phyloP scores from a whole-genome alignment of 2,888 invertebrate species.

The Dryobotodes eremita region DNA sequence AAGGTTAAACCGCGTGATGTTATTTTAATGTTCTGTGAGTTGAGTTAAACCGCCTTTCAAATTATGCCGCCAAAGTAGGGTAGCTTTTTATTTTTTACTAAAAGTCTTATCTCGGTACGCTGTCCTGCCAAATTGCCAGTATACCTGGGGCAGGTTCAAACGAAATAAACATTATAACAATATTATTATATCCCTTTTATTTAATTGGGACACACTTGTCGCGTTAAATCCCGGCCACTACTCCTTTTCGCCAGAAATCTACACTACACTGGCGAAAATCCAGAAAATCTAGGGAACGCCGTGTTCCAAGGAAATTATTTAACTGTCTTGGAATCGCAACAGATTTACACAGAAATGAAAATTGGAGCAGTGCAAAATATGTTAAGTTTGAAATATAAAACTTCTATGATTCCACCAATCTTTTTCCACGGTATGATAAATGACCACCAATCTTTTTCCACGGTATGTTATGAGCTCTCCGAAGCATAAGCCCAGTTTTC shows the following conservation, averaged over 20 bases:
- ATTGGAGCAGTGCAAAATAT: neutral
- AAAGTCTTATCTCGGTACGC: neutral
- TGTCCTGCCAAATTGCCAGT: constrained; percentile 31
- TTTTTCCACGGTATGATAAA: constrained; percentile 12
- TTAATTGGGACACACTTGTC: neutral
- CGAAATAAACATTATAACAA: constrained; percentile 8
- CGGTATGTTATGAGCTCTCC: constrained; percentile 38
- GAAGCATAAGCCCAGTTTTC: constrained; percentile 46
- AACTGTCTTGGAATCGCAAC: neutral
- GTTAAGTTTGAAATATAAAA: neutral
- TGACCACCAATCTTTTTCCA: constrained; percentile 9
- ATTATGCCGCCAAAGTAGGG: constrained; percentile 20
- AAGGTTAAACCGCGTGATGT: neutral
- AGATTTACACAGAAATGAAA: constrained; percentile 7
- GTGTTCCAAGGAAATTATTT: constrained; percentile 7
- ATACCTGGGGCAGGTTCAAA: constrained; percentile 2
- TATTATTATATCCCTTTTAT: neutral
- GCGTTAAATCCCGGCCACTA: neutral
- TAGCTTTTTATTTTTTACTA: constrained; percentile 3
- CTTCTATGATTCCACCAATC: constrained; percentile 20
- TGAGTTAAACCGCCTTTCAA: neutral
- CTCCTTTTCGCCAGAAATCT: neutral
- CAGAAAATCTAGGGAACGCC: neutral
- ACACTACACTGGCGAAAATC: neutral
- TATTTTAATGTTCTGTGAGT: too few relatives aligned